Evolutionary conservation across 2,888 invertebrate genomes (phyloP).

Genomic region (Clepsis dumicolana): DNA sequence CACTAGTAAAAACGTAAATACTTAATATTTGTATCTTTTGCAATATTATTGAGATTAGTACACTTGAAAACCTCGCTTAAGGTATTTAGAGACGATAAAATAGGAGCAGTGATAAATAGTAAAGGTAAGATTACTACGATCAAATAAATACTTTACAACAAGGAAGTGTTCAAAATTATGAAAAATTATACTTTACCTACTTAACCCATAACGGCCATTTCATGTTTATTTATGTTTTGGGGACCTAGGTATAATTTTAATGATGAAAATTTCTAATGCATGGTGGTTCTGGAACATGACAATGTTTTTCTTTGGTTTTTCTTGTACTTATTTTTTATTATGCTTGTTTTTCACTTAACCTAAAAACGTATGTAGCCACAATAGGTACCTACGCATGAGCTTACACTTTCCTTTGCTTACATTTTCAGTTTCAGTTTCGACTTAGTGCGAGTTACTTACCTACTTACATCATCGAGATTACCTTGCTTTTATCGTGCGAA

Average conservation of each 20-base stretch:
- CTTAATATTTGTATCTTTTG: too few species aligned
- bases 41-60: not conserved
- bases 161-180: not conserved
- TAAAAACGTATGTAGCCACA: too few species aligned
- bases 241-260: too few species aligned
- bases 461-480: not conserved
- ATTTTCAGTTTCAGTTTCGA: not conserved
- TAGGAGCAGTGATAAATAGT: not conserved
- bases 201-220: too few species aligned
- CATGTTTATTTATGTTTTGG: too few species aligned
- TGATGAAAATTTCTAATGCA: too few species aligned
- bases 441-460: not conserved
- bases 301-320: too few species aligned
- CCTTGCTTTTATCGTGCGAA: not conserved
- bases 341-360: not conserved
- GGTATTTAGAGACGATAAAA: not conserved
- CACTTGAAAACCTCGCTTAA: not conserved
- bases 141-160: not conserved
- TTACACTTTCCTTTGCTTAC: not conserved
- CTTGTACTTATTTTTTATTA: too few species aligned
- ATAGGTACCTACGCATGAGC: too few species aligned
- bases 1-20: not conserved
- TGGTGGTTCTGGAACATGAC: not conserved
- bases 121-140: constrained; percentile 3
- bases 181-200: too few species aligned